These are phyloP conservation scores for Falco novaeseelandiae DNA, from an alignment of 2,797 vertebrate genomes.

Conservation along the genomic window DNA sequence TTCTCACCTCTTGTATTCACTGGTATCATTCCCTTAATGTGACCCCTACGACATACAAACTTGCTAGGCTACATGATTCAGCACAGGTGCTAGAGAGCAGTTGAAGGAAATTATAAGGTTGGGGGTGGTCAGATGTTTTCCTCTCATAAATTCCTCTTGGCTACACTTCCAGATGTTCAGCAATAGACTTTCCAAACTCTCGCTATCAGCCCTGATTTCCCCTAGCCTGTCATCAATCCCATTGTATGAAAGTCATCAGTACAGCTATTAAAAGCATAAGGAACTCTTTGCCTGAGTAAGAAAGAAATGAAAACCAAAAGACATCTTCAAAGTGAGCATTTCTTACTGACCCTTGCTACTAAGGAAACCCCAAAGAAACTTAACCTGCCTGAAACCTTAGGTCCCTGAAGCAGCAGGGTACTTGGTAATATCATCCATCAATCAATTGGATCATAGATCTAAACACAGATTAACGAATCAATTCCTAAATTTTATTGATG, in stretches of 20 bases:
- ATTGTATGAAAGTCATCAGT: neutral
- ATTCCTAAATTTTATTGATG: neutral
- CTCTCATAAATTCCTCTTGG: slow-evolving; percentile 22
- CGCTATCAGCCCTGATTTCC: neutral
- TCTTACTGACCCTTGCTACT: neutral
- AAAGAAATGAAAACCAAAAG: neutral
- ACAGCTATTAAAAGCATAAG: neutral
- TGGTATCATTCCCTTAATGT: neutral
- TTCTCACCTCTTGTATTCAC: neutral
- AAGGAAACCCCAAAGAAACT: neutral
- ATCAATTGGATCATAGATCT: neutral
- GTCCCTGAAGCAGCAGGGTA: neutral
- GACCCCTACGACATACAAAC: neutral
- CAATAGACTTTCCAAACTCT: neutral
- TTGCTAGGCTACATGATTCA: neutral
- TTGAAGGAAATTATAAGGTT: neutral
- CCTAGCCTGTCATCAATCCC: neutral
- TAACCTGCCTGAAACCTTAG: neutral
- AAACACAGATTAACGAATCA: neutral
- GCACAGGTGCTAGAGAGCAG: slow-evolving; percentile 9
- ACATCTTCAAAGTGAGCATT: neutral
- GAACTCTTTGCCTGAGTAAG: neutral
- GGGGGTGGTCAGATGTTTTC: slow-evolving; percentile 3
- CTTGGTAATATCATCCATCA: neutral
- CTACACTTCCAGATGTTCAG: slow-evolving; percentile 33